These are phyloP conservation scores for Bombus confusus DNA, from an alignment of 1,140 invertebrate species.

Conservation along the genomic window DNA sequence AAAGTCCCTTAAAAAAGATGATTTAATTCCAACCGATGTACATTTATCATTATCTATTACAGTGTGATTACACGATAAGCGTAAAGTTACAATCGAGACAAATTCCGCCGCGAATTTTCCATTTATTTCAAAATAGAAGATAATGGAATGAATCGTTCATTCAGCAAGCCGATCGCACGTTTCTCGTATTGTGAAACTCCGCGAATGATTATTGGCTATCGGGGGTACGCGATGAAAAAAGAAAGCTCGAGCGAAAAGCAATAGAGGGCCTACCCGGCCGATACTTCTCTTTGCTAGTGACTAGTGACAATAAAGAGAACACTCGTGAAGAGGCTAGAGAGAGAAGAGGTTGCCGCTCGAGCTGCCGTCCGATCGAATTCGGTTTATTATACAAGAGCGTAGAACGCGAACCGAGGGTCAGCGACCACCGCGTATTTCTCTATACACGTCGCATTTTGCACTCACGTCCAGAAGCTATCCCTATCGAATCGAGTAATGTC, in stretches of 20 bases:
- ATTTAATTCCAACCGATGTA: background rate
- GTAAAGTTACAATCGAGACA: background rate
- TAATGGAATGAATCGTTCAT: background rate
- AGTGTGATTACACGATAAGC: background rate
- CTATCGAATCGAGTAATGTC: slow-evolving; percentile 13
- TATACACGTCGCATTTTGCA: slow-evolving; percentile 64
- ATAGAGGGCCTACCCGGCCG: background rate
- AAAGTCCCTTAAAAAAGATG: background rate
- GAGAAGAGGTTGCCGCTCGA: slow-evolving; percentile 59
- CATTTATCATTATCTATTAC: background rate
- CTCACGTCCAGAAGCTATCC: background rate
- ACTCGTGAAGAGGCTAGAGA: slow-evolving; percentile 46
- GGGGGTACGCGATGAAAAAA: background rate
- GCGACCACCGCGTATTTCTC: slow-evolving; percentile 77
- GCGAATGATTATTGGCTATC: background rate
- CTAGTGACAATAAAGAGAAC: slow-evolving; percentile 43
- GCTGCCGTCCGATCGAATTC: slow-evolving; percentile 78
- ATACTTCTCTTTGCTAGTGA: slow-evolving; percentile 38
- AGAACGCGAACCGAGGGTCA: slow-evolving; percentile 75
- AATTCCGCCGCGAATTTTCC: slow-evolving; percentile 7
- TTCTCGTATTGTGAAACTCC: background rate
- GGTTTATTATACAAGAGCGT: slow-evolving; percentile 81
- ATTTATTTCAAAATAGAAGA: background rate
- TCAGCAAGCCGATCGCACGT: background rate
- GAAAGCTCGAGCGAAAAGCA: background rate